Conservation (phyloP, 2,797 vertebrate genomes). For the Brachyrhaphis roseni region DNA sequence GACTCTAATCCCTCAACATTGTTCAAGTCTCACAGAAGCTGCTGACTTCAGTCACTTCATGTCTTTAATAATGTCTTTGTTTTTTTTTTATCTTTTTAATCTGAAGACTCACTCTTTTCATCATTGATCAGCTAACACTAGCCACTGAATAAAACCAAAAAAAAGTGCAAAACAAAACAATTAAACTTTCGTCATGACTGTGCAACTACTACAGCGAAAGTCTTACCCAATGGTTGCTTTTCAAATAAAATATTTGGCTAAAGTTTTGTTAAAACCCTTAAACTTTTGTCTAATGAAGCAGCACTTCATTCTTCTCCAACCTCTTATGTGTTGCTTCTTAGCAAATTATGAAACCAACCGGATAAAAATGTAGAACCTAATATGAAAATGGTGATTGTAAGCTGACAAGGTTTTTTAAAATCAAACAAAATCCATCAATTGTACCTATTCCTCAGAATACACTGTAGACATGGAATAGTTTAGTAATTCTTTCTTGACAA, state of each 20-base stretch:
- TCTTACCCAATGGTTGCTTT: neutral
- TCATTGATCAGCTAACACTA: neutral
- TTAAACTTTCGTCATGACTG: neutral
- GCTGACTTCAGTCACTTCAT: slow-evolving; percentile 17
- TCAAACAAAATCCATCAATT: neutral
- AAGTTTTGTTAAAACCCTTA: neutral
- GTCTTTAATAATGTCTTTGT: neutral
- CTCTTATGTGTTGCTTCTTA: neutral
- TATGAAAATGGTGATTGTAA: neutral
- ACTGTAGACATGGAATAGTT: neutral
- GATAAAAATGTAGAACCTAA: neutral
- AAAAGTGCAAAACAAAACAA: neutral
- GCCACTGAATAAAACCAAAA: neutral
- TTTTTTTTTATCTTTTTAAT: neutral
- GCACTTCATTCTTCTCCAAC: neutral
- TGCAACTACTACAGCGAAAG: neutral
- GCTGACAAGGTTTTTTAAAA: neutral
- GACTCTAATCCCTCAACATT: slow-evolving; percentile 23
- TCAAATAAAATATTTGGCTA: neutral
- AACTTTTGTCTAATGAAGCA: neutral
- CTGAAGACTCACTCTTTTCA: neutral
- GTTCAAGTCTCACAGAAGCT: slow-evolving; percentile 13
- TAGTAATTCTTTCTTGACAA: neutral
- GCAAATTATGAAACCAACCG: neutral
- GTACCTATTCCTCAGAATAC: neutral